Conservation (phyloP, 2,888 invertebrate genomes). For the Caradrina clavipalpis region DNA sequence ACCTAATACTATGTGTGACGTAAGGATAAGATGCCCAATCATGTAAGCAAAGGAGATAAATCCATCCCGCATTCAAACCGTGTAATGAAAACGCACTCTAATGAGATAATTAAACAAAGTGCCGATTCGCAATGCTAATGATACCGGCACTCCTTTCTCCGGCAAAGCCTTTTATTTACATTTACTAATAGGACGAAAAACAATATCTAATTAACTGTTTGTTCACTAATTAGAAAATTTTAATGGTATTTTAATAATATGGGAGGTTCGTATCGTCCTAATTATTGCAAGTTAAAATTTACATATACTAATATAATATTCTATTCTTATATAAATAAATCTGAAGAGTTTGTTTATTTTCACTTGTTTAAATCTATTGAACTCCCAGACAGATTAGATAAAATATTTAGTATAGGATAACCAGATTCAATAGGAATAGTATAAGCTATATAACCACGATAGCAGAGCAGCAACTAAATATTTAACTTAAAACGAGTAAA, state of each 20-base stretch:
- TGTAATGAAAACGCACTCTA: conserved; percentile 38
- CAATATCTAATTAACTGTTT: conserved; percentile 36
- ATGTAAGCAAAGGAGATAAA: conserved; percentile 4
- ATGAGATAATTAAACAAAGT: conserved; percentile 75
- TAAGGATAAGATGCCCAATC: background rate
- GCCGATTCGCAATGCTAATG: conserved; percentile 71
- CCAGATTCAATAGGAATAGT: no score
- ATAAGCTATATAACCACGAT: no score
- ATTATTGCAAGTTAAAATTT: background rate
- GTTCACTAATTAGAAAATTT: conserved; percentile 19
- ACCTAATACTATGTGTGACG: background rate
- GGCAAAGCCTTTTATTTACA: conserved; percentile 10
- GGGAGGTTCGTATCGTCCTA: background rate
- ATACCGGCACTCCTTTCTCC: conserved; percentile 50
- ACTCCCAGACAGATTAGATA: no score
- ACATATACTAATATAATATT: no score
- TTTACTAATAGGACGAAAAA: conserved; percentile 28
- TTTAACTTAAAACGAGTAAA: no score
- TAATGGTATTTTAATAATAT: background rate
- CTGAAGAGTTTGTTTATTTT: no score
- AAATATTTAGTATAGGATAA: no score
- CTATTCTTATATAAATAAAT: no score
- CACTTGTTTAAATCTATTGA: no score
- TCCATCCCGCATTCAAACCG: conserved; percentile 1
- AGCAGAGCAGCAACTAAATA: no score